A percentile compares a stretch with the other conserved stretches of the same genome.
Evolutionary conservation across 2,113 vertebrate species (phyloP).

Genomic region (Ameiurus melas): DNA sequence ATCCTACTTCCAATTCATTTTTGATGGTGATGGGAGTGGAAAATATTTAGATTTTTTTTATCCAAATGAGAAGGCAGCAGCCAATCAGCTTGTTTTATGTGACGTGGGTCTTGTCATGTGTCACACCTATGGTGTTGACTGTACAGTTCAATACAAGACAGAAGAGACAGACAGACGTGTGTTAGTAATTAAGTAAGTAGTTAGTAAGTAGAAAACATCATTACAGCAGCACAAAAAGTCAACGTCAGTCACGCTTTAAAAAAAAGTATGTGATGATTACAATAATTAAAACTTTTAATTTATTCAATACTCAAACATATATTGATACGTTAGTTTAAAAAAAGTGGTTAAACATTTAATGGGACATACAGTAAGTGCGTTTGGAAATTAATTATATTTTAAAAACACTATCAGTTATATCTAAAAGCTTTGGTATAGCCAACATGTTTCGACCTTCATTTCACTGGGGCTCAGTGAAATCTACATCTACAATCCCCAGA

Average conservation of each 20-base stretch:
- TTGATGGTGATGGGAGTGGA: neutral
- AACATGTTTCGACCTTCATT: slow-evolving; percentile 2
- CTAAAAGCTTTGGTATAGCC: neutral
- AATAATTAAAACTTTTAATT: neutral
- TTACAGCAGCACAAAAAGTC: neutral
- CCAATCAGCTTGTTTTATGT: neutral
- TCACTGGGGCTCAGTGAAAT: neutral
- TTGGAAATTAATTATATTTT: slow-evolving; percentile 14
- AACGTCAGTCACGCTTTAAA: neutral
- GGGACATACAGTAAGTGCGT: slow-evolving; percentile 9
- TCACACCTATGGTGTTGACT: neutral
- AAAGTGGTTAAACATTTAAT: neutral
- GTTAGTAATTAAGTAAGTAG: neutral
- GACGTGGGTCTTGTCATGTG: neutral
- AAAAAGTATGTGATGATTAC: neutral
- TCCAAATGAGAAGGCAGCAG: neutral
- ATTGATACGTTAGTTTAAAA: neutral
- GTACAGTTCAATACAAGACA: neutral
- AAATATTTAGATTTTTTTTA: neutral
- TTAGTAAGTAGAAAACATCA: neutral
- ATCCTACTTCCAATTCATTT: neutral
- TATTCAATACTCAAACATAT: neutral
- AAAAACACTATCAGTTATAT: slow-evolving; percentile 2
- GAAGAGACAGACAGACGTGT: neutral
- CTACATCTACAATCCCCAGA: neutral